A percentile compares a stretch with the other conserved stretches of the same genome.
Evolutionary conservation across 2,797 vertebrate species (phyloP).

Genomic region (Podarcis siculus): DNA sequence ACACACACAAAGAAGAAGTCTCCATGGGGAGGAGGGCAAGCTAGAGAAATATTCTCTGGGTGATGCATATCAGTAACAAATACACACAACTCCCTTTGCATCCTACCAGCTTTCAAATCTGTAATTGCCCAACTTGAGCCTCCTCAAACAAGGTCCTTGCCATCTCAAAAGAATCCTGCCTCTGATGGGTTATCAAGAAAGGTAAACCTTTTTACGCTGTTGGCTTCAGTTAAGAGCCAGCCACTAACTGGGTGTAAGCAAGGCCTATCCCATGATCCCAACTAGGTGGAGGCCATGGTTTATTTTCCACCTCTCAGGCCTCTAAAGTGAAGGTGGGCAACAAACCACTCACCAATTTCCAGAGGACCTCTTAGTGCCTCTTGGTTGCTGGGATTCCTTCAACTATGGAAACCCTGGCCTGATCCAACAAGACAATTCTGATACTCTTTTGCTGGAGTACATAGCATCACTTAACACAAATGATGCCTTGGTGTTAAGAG

Average conservation of each 20-base stretch:
- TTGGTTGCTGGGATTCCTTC: not conserved
- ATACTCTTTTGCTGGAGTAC: not conserved
- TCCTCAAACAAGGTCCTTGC: not conserved
- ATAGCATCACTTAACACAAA: not conserved
- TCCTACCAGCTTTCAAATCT: not conserved
- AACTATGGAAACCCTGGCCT: not conserved
- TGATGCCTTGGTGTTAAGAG: not conserved
- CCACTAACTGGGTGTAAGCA: not conserved
- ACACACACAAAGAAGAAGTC: too few relatives aligned
- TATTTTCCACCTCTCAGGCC: too few relatives aligned
- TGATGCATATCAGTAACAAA: not conserved
- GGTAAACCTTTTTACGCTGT: not conserved
- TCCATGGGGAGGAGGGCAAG: too few relatives aligned
- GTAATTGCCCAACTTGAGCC: not conserved
- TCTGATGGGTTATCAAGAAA: not conserved
- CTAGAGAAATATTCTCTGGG: not conserved
- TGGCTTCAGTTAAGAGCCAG: not conserved
- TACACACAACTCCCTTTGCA: not conserved
- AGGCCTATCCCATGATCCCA: too few relatives aligned
- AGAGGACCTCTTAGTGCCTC: not conserved
- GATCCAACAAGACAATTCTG: not conserved
- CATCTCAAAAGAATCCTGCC: not conserved
- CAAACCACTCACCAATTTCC: not conserved
- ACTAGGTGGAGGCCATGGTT: not conserved
- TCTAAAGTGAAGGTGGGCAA: not conserved